Base-by-base conservation (phyloP, 2,797 vertebrate species). In the Pampus argenteus region DNA sequence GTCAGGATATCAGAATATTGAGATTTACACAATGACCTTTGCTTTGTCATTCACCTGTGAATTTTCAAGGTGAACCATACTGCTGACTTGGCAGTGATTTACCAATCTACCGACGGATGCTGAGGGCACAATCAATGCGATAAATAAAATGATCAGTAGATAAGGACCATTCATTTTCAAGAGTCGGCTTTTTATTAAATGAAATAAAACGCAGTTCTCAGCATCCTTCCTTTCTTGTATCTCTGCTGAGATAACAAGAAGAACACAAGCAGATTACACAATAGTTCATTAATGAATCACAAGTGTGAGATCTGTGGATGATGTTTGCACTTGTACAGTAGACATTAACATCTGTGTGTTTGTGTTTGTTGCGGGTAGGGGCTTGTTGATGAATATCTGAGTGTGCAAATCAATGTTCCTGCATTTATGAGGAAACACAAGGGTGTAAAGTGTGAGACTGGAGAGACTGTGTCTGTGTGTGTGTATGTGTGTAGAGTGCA, bases 31-130 rank as follows among this genome's bases (percentile, higher is more conserved):
- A 6, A 18, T 23, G 40, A 75, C 67, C 66, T 71, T 67, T 38
- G 20, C n/a, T 50, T 64, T 61, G 6, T 36, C 47, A 42, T 75
- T 63, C 10, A 22, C 76, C 74, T 59, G 34, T 52, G 51, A 25
- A 54, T 74, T 62, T 59, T 75, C 62, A 79, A 76, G 77, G 79
- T 80, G 62, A 79, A 65, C 44, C 17, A 9, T 40, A 26, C 49
- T 45, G 74, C 76, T 71, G 60, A 74, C 57, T 71, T 4, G 9
- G 55, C 66, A 51, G 3, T 15, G 18, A 71, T 78, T 69, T 26
- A 72, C 29, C 49, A 63, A 49, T 70, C 57, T 23, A 7, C 58
- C 22, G 22, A 42, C 23, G 45, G 20, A 52, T 17, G 29, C 45
- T 60, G 50, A 44, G n/a, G 45, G 38, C 50, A 23, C 73, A 49